Base-by-base conservation (phyloP, 2,797 vertebrate genomes). In the Spea hammondii region DNA sequence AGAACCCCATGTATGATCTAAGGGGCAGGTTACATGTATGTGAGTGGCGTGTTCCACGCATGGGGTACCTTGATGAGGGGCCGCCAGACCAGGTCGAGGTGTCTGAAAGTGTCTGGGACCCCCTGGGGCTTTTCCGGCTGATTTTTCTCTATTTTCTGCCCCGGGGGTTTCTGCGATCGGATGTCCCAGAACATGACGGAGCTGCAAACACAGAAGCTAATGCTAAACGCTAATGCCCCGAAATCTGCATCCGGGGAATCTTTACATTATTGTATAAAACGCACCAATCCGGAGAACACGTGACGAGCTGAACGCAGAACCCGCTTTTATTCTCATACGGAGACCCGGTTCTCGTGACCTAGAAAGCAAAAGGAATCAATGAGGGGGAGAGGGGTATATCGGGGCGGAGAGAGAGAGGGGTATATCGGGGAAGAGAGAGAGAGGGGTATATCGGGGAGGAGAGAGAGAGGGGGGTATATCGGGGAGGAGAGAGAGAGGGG, bases 241-340 rank as follows among this genome's bases (percentile, higher is more conserved):
- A 32, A 32, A 32, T 32, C 32, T 32, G 32, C 32, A 32, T 32
- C 32, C 32, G 32, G 32, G 32, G 32, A 32, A 32, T 32, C 32
- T 32, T 32, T 32, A 32, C 32, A 32, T 32, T 3, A 32, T 32
- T 32, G 32, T 32, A 32, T 32, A 32, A 32, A 32, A 32, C 74
- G 0, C 90, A 98, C 97, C 96, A 87, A 72, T 98, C 96, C 70
- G 94, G 91, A 14, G 97, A 94, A 85, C 96, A 97, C 65, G 94
- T 96, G 74, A 94, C 86, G 53, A 98, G 80, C 85, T 97, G 96
- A 46, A 94, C 84, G 5, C 84, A 89, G 12, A 88, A 84, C n/a
- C 91, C 92, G 73, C 59, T 86, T 83, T 86, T 89, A 85, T 94
- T 97, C 80, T 96, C 93, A 85, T 91, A 86, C 7, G 94, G 88